Evolutionary conservation across 2,888 invertebrate species (phyloP).

Genomic region (Troides aeacus): DNA sequence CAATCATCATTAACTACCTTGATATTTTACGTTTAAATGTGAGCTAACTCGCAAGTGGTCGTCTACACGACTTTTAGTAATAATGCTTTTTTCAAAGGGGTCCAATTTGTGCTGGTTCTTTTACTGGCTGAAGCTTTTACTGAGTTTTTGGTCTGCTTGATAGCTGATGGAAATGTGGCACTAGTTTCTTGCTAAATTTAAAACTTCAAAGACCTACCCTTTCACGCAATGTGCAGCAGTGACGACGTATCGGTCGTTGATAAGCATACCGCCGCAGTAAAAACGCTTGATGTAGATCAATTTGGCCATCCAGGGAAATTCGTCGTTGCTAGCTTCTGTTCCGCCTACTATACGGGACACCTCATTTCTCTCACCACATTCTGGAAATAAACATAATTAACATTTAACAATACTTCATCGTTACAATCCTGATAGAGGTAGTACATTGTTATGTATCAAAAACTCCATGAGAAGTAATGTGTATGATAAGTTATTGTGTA

Average conservation of each 20-base stretch:
- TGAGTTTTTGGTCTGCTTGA: no score
- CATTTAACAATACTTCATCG: neutral
- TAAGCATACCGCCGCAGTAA: slow-evolving; percentile 93
- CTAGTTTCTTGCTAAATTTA: neutral
- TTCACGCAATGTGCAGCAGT: slow-evolving; percentile 95
- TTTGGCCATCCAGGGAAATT: slow-evolving; percentile 94
- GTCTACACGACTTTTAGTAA: no score
- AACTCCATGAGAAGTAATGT: neutral
- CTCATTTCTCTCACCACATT: slow-evolving; percentile 91
- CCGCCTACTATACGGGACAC: slow-evolving; percentile 91
- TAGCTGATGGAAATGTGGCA: no score
- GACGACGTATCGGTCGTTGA: slow-evolving; percentile 92
- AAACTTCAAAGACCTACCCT: slow-evolving; percentile 77
- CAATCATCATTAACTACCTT: neutral
- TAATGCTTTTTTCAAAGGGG: no score
- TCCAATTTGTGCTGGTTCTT: no score
- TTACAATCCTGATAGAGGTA: neutral
- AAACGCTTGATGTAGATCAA: slow-evolving; percentile 92
- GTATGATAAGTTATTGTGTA: no score
- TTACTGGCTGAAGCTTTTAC: no score
- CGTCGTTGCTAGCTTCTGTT: slow-evolving; percentile 85
- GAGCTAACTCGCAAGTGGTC: neutral
- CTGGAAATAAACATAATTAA: slow-evolving; percentile 64
- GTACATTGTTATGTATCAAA: neutral
- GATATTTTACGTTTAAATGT: neutral